Evolutionary conservation across 2,113 vertebrate genomes (phyloP), one percentile per base, ranked within the genome.

Genomic region (Furnarius figulus): DNA sequence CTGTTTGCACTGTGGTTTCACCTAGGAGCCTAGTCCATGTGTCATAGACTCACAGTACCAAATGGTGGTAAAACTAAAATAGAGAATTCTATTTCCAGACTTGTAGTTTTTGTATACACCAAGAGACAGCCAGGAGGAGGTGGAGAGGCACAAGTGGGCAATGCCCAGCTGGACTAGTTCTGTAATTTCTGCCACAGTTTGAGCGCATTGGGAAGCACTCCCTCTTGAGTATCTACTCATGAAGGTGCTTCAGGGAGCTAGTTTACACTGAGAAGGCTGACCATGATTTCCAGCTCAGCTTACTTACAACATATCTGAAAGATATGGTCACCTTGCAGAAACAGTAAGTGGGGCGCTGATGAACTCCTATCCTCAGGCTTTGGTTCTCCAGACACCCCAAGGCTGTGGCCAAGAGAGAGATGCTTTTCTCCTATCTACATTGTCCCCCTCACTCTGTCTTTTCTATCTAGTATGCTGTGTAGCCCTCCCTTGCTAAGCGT

Each of bases 361-460:
- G 19, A 80, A 3, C 10, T 25, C 11, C 42, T 25, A 9, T 24
- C 12, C 42, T 63, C 25, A 30, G n/a, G 50, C 18, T 59, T 23
- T 3, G 3, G 9, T 33, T 84, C 42, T 77, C 19, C 56, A 86
- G 49, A 50, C 8, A 46, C 27, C 21, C 19, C 19, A 55, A 42
- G 39, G 28, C 68, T 78, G 17, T 44, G 55, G 24, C 27, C 50
- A 35, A 46, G 37, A 74, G 22, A 14, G 2, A 4, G 52, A 39
- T 65, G 10, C 14, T 42, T 14, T 77, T 56, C 74, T 83, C 50
- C 49, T 17, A 2, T 39, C 39, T 6, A 3, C 14, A 24, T 2
- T n/a, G 22, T 18, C 6, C 12, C 3, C 12, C 31, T 59, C 1
- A 0, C 68, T 73, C 40, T 58, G 22, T 1, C 1, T 75, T 90